Base-by-base conservation (phyloP, 2,888 invertebrate species). In the Apomyelois bistriatella region DNA sequence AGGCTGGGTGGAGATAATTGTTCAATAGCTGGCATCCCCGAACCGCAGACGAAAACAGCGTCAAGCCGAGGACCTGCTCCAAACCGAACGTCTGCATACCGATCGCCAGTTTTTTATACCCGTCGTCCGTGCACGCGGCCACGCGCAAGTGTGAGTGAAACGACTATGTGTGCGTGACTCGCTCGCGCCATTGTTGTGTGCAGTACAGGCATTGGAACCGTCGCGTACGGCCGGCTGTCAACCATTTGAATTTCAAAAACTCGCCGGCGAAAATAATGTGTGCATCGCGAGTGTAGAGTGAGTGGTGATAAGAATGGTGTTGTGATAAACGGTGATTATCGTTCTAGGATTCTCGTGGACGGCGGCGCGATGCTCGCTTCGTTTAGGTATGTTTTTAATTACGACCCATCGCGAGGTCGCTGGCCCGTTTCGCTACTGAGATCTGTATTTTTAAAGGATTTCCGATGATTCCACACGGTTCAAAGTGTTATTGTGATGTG, bases 61-160 rank as follows among this genome's bases (percentile, higher is more conserved):
- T 84, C 87, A 85, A 85, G 82, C 83, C 82, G 82, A 84, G 88
- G 89, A 89, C 88, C 89, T 89, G 88, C 87, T 85, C 84, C 85
- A 81, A 85, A 88, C 86, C 85, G 81, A 89, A 87, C 87, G 90
- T 89, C 90, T 89, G 89, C 90, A 90, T 90, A 90, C 90, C 90
- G 87, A 90, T 90, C 88, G 86, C 80, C 81, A 80, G 87, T 88
- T 90, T 90, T 90, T 90, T 90, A 85, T 86, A 86, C 79, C 76
- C 77, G 79, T 72, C 70, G 77, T 81, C 75, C 73, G 81, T 84
- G 82, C 83, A 83, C 82, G 76, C 64, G 58, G 56, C 57, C 55
- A 55, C 50, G 54, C 59, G 57, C 54, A 60, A 73, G 82, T 79
- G 82, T 74, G 83, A 68, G 85, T 72, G 73, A 59, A 63, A 60